These are phyloP conservation scores for Callorhinus ursinus DNA, from an alignment of 2,113 vertebrate species.

Conservation along the genomic window DNA sequence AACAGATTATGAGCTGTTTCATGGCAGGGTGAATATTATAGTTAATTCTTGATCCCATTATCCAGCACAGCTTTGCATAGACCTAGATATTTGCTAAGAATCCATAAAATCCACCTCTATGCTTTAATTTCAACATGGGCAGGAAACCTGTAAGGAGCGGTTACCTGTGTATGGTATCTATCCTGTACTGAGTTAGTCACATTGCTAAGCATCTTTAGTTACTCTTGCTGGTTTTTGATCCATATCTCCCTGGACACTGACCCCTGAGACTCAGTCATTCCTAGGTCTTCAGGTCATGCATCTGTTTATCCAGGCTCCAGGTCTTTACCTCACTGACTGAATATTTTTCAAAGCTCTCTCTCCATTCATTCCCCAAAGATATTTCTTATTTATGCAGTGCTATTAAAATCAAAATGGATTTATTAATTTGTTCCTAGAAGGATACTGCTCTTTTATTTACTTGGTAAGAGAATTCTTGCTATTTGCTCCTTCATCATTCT, in stretches of 20 bases:
- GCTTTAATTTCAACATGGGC: neutral
- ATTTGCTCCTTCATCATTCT: neutral
- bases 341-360: neutral
- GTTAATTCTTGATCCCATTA: neutral
- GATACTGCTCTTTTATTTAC: neutral
- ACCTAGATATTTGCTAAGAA: neutral
- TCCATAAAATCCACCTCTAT: neutral
- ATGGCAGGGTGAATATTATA: neutral
- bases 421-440: conserved; percentile 17
- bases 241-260: neutral
- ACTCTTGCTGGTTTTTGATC: neutral
- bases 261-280: neutral
- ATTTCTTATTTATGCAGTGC: neutral
- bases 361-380: neutral
- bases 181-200: neutral
- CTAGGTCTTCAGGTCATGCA: neutral
- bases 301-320: neutral
- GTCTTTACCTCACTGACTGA: neutral
- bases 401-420: conserved; percentile 1
- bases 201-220: neutral
- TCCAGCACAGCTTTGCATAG: neutral
- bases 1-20: neutral
- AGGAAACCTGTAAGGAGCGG: neutral
- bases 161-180: neutral
- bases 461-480: neutral